phyloP scores from a whole-genome alignment of 2,888 invertebrate genomes.

The Acleris literana region DNA sequence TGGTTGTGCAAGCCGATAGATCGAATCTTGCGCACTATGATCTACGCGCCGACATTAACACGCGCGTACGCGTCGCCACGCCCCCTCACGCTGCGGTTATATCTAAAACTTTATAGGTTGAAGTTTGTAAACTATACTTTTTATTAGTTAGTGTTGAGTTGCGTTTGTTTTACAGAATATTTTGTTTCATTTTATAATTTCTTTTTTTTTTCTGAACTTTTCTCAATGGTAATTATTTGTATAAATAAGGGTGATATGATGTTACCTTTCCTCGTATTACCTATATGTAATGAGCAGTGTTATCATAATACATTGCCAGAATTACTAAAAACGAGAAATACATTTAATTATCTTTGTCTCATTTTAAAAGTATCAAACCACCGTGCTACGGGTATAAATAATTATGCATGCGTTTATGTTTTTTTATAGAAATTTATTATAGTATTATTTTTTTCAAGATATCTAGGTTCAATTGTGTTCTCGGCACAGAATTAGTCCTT shows the following conservation, averaged over 20 bases:
- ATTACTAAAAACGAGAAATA: not conserved
- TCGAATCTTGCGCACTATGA: constrained; percentile 33
- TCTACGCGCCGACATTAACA: constrained; percentile 36
- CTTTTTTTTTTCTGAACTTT: not conserved
- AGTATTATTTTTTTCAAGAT: too few species aligned
- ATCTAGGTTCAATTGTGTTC: too few species aligned
- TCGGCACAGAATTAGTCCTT: too few species aligned
- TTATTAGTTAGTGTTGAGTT: not conserved
- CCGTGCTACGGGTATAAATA: not conserved
- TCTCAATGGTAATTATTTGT: too few species aligned
- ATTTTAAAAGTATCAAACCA: not conserved
- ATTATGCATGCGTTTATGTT: too few species aligned
- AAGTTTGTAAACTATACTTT: constrained; percentile 16
- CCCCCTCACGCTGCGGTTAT: constrained; percentile 28
- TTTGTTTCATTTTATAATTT: not conserved
- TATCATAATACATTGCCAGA: too few species aligned
- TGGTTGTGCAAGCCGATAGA: constrained; percentile 25
- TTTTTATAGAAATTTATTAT: too few species aligned
- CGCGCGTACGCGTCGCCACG: constrained; percentile 26
- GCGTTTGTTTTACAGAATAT: not conserved
- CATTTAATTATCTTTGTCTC: not conserved
- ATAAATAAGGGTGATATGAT: too few species aligned
- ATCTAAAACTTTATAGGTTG: constrained; percentile 5
- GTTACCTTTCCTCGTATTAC: too few species aligned
- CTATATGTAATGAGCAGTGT: too few species aligned